Conservation (phyloP, 2,113 vertebrate species). For the Antigone vipio region DNA sequence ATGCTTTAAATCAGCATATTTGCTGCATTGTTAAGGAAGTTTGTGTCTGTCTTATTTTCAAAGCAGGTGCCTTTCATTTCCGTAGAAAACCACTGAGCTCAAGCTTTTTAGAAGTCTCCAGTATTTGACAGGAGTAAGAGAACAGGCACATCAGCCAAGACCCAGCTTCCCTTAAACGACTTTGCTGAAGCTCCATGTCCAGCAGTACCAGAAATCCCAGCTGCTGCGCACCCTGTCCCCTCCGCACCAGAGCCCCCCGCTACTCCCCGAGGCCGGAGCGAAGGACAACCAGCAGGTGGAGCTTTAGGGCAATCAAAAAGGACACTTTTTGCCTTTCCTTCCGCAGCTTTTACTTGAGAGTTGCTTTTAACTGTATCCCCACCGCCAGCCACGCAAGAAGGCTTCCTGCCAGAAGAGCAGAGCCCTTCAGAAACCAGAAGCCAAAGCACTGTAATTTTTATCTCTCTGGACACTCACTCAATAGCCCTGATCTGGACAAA, state of each 20-base stretch:
- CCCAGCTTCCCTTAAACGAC: accelerated
- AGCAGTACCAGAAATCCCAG: no score
- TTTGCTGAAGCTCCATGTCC: accelerated
- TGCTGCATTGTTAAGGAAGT: background rate
- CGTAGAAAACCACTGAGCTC: background rate
- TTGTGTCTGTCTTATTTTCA: background rate
- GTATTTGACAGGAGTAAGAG: accelerated
- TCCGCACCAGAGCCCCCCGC: no score
- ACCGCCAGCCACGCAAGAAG: background rate
- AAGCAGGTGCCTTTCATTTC: background rate
- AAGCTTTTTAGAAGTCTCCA: accelerated
- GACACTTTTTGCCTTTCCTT: accelerated
- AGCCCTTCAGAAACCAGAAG: background rate
- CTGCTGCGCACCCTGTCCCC: accelerated
- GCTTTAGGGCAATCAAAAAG: background rate
- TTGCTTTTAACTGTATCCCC: background rate
- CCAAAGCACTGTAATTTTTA: background rate
- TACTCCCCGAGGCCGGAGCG: accelerated
- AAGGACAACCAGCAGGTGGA: background rate
- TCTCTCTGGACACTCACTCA: no score
- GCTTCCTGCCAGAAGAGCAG: background rate
- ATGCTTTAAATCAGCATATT: background rate
- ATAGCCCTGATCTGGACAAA: accelerated
- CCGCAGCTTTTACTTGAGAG: accelerated
- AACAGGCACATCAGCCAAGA: no score